Conservation (phyloP, 2,888 invertebrate genomes). For the Platynereis dumerilii region DNA sequence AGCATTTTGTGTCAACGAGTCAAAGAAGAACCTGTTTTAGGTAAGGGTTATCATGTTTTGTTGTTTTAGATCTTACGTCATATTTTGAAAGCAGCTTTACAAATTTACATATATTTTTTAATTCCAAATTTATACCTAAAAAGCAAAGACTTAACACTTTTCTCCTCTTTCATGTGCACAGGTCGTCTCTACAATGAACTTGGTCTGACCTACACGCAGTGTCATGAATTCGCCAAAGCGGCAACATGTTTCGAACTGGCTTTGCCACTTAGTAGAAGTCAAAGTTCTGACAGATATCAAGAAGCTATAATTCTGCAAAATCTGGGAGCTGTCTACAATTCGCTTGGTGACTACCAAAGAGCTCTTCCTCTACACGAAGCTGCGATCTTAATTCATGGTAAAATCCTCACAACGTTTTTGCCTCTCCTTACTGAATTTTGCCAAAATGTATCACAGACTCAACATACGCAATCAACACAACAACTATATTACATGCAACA, state of each 20-base stretch:
- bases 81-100: too few species aligned
- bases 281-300: conserved; percentile 33
- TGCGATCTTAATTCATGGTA: conserved; percentile 42
- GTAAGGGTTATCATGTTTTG: too few species aligned
- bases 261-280: conserved; percentile 38
- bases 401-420: too few species aligned
- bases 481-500: too few species aligned
- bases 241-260: conserved; percentile 50
- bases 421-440: too few species aligned
- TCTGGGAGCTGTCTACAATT: conserved; percentile 54
- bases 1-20: conserved; percentile 31
- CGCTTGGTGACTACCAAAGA: conserved; percentile 44
- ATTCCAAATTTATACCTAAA: too few species aligned
- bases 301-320: conserved; percentile 54
- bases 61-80: too few species aligned
- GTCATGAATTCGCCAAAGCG: conserved; percentile 45
- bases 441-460: too few species aligned
- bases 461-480: too few species aligned
- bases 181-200: conserved; percentile 52
- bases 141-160: too few species aligned
- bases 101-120: too few species aligned
- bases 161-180: too few species aligned
- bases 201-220: conserved; percentile 50
- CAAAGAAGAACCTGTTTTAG: conserved; percentile 5
- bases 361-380: conserved; percentile 46